Evolutionary conservation across 2,113 vertebrate genomes (phyloP).

Genomic region (Nesogale talazaci): DNA sequence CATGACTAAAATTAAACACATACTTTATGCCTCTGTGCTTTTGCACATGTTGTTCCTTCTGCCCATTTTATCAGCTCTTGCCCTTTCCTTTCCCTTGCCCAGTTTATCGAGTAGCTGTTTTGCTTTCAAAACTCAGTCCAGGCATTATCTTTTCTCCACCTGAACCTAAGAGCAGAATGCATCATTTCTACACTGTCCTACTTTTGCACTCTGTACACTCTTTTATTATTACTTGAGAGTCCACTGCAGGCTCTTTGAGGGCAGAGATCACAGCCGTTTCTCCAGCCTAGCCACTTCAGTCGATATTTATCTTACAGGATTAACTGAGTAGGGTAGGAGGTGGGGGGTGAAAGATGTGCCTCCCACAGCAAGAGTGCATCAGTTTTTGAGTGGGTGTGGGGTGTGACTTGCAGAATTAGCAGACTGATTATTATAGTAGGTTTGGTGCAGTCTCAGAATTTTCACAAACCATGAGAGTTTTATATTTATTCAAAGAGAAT

Average conservation of each 20-base stretch:
- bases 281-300: background rate
- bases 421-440: background rate
- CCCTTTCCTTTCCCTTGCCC: background rate
- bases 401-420: background rate
- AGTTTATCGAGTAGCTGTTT: background rate
- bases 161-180: constrained; percentile 3
- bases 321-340: background rate
- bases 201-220: background rate
- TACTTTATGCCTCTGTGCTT: background rate
- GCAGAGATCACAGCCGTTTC: background rate
- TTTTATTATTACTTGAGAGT: background rate
- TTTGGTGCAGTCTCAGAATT: background rate
- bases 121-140: constrained; percentile 46
- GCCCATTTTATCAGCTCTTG: background rate
- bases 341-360: background rate
- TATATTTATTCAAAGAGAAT: constrained; percentile 28
- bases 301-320: background rate
- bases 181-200: background rate
- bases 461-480: background rate
- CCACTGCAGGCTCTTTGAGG: background rate
- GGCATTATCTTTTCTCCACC: background rate
- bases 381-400: background rate
- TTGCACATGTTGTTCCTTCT: constrained; percentile 21
- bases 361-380: background rate
- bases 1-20: background rate